These are phyloP conservation scores for Thyatira batis DNA, from an alignment of 2,888 invertebrate genomes.

Conservation along the genomic window DNA sequence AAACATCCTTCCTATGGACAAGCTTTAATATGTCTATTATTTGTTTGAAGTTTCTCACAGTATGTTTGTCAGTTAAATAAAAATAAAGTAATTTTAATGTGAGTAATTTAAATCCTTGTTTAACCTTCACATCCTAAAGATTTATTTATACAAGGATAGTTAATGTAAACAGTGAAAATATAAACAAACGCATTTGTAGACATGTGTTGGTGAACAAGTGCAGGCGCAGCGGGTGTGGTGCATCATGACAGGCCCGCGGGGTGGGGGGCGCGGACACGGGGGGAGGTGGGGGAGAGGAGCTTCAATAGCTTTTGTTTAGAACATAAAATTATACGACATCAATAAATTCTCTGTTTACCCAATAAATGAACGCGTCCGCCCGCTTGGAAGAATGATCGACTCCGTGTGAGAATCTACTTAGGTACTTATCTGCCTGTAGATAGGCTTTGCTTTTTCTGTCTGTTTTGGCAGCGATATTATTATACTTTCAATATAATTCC, in stretches of 20 bases:
- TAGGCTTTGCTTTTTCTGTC: neutral
- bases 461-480: conserved; percentile 23
- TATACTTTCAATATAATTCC: too few species aligned
- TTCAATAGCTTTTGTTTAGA: conserved; percentile 78
- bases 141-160: conserved; percentile 61
- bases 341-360: conserved; percentile 80
- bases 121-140: conserved; percentile 46
- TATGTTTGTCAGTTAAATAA: neutral
- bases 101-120: conserved; percentile 39
- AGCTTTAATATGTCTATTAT: conserved; percentile 17
- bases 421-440: conserved; percentile 15
- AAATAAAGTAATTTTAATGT: neutral
- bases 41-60: neutral
- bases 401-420: conserved; percentile 43
- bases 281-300: conserved; percentile 28
- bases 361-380: conserved; percentile 69
- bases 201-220: conserved; percentile 72
- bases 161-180: conserved; percentile 66
- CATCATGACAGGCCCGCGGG: conserved; percentile 17
- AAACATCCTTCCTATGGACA: conserved; percentile 10
- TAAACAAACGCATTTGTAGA: conserved; percentile 74
- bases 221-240: conserved; percentile 59
- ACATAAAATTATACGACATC: conserved; percentile 80
- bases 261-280: conserved; percentile 14
- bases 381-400: conserved; percentile 55